Base-by-base conservation (phyloP, 1,140 invertebrate species). In the Hyles vespertilio region DNA sequence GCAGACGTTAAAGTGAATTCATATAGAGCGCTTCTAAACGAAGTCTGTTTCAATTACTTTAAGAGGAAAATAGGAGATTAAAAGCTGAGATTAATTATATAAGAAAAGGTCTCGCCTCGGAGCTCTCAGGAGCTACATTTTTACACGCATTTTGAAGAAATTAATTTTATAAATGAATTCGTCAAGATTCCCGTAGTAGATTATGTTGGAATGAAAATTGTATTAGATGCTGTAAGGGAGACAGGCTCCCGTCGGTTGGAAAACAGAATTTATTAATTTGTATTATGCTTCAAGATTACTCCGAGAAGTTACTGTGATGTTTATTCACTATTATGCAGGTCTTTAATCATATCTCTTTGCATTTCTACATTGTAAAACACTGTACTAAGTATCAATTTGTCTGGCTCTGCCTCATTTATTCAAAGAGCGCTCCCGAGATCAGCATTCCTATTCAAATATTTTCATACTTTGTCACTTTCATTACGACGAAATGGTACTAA, bases 51-150 rank as follows among this genome's bases (percentile, higher is more conserved):
- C 59, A 66, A 66, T 73, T 64, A 63, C 51, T 60, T 68, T 51
- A 63, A 61, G 60, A 51, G 51, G 58, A 56, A 75, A 67, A 68
- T 67, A 55, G 56, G n/a, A 61, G 66, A 75, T 72, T 67, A 70
- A 67, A 56, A 66, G 66, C 62, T 65, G 56, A 72, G 66, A 75
- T 68, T 69, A 76, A 76, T 76, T 73, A 69, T 69, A 70, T 76
- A 66, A 67, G 62, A 62, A 60, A 64, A 32, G 51, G 61, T 33
- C 62, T 48, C 49, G 44, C 47, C 61, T 75, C 66, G 51, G 64
- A 63, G 59, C 57, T 59, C 59, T 67, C 63, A 76, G 56, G 70
- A 61, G 61, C 63, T 52, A 52, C 67, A 40, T 56, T 46, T 51
- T 65, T 49, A 36, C 57, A 46, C 56, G 52, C 63, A 48, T 63